Percentiles rank a stretch among this genome's conserved stretches.
Conservation (phyloP, 2,113 vertebrate genomes). For the Fukomys damarensis region DNA sequence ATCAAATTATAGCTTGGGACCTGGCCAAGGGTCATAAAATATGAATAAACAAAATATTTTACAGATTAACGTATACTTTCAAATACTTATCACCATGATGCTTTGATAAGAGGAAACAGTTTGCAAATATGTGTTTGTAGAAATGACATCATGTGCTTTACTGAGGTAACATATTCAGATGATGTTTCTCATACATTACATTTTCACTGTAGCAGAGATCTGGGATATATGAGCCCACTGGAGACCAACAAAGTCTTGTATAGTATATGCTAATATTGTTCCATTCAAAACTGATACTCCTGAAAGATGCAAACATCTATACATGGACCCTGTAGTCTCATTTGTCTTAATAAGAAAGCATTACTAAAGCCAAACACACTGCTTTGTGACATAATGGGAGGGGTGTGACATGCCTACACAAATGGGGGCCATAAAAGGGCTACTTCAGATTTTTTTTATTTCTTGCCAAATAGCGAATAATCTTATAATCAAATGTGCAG, state of each 20-base stretch:
- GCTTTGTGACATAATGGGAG: constrained; percentile 40
- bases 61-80: neutral
- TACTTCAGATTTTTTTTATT: constrained; percentile 65
- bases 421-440: constrained; percentile 27
- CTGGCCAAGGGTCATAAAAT: neutral
- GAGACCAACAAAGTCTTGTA: neutral
- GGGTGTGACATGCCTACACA: neutral
- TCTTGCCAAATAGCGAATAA: constrained; percentile 77
- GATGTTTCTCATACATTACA: constrained; percentile 9
- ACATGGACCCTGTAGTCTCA: neutral
- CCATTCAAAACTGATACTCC: neutral
- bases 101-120: constrained; percentile 25
- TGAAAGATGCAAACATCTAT: neutral
- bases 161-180: neutral
- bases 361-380: neutral
- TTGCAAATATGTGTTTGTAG: neutral
- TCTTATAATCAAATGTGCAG: constrained; percentile 80
- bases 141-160: neutral
- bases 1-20: neutral
- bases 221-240: neutral
- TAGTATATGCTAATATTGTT: neutral
- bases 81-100: neutral
- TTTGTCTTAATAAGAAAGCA: constrained; percentile 46
- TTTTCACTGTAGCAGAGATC: neutral
- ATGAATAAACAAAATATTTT: constrained; percentile 28